Base-by-base conservation (phyloP, 2,888 invertebrate genomes). In the Erebia aethiops region DNA sequence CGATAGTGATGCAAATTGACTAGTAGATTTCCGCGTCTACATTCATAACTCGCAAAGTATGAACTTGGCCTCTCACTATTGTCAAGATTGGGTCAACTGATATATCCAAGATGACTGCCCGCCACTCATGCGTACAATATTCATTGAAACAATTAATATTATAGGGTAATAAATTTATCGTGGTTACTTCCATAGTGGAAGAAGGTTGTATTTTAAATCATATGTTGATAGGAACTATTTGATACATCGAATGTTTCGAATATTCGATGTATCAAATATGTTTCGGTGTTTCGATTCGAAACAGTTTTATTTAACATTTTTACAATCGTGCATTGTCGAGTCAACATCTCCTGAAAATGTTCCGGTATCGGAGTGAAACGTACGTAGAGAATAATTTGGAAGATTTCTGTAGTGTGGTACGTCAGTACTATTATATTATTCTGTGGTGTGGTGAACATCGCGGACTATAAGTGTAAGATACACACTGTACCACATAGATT, bases 61-160 rank as follows among this genome's bases (percentile, higher is more conserved):
- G 89, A 90, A 89, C 90, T 90, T 90, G 90, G 86, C 86, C 88
- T 80, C 77, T 75, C 76, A 77, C 72, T 69, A 69, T 70, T 66
- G 63, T 73, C 62, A 77, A 79, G 82, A 84, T 82, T 88, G 80
- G 88, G 88, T 89, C 88, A 88, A 83, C 76, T 85, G 81, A 79
- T 74, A 74, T 78, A 63, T 18, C 54, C 54, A 49, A 67, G 71
- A 69, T 69, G 71, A 78, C 76, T 74, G 74, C 76, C 73, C 75
- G 77, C 78, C 75, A 75, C 75, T 80, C 82, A 81, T 46, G 82
- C 81, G 81, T 78, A 75, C 75, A 72, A 76, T 76, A 77, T 78
- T 79, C 80, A 80, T 75, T 74, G 78, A 74, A 77, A 80, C 83
- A 87, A 84, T 87, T 87, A 87, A 83, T 79, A 77, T 74, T 78